Percentiles rank a stretch among this genome's conserved stretches.
Conservation (phyloP, 2,888 invertebrate species). For the Eupelmus urozonus region DNA sequence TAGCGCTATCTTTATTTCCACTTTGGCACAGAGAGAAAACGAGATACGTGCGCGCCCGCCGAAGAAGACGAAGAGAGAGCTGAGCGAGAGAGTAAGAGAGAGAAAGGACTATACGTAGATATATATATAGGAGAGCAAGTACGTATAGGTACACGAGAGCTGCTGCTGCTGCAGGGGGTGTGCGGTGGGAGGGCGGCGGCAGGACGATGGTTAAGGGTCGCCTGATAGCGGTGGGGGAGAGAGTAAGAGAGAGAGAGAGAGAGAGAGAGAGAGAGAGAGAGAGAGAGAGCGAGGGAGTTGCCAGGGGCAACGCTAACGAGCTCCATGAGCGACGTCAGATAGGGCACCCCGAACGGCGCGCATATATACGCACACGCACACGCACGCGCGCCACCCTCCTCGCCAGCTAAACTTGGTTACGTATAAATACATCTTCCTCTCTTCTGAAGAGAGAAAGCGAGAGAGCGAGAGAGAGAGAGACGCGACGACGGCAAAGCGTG, state of each 20-base stretch:
- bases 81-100: slow-evolving; percentile 46
- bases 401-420: slow-evolving; percentile 69
- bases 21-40: slow-evolving; percentile 53
- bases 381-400: slow-evolving; percentile 23
- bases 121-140: slow-evolving; percentile 19
- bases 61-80: slow-evolving; percentile 52
- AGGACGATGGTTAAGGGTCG: slow-evolving; percentile 62
- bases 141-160: slow-evolving; percentile 29
- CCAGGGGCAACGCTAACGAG: slow-evolving; percentile 77
- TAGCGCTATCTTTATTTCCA: slow-evolving; percentile 58
- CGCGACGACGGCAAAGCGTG: slow-evolving; percentile 6
- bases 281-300: slow-evolving; percentile 73
- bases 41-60: slow-evolving; percentile 53
- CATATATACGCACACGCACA: not conserved
- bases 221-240: slow-evolving; percentile 62
- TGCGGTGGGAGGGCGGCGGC: slow-evolving; percentile 44
- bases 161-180: slow-evolving; percentile 22
- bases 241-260: slow-evolving; percentile 59
- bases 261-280: slow-evolving; percentile 58
- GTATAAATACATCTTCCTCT: slow-evolving; percentile 61
- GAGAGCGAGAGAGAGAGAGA: too few species aligned
- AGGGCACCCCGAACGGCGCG: slow-evolving; percentile 69
- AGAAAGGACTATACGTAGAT: slow-evolving; percentile 37
- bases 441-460: too few species aligned
- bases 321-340: slow-evolving; percentile 77